These are phyloP conservation scores for Drosophila ustulata DNA, from an alignment of 2,888 invertebrate species.

Conservation along the genomic window DNA sequence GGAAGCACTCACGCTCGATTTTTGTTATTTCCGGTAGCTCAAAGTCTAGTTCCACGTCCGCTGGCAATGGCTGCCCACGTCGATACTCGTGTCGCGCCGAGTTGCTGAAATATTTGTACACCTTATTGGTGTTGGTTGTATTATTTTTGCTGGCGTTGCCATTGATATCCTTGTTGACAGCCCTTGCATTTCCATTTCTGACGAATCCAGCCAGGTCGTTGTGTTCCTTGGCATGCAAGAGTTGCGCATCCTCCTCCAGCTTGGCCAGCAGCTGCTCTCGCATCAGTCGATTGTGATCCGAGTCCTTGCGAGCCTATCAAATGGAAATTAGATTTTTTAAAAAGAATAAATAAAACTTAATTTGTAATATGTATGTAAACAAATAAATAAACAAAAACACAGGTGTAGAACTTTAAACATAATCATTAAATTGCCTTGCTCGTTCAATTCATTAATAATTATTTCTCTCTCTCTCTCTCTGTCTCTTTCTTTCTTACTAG, in stretches of 20 bases:
- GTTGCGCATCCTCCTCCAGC: slow-evolving; percentile 81
- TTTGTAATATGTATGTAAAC: background rate
- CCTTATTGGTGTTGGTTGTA: slow-evolving; percentile 73
- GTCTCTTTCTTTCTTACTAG: background rate
- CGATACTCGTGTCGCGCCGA: slow-evolving; percentile 82
- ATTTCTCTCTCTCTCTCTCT: background rate
- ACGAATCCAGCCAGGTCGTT: slow-evolving; percentile 41
- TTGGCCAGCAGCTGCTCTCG: slow-evolving; percentile 81
- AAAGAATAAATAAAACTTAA: background rate
- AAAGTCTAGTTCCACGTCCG: slow-evolving; percentile 73
- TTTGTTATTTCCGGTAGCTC: slow-evolving; percentile 72
- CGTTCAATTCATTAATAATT: background rate
- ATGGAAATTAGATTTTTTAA: background rate
- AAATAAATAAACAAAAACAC: background rate
- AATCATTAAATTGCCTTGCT: background rate
- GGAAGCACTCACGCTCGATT: slow-evolving; percentile 81
- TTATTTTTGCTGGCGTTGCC: slow-evolving; percentile 16
- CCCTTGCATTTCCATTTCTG: slow-evolving; percentile 7
- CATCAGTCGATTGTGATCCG: slow-evolving; percentile 82
- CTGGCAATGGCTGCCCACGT: slow-evolving; percentile 64
- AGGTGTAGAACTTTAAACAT: background rate
- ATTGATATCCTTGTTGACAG: slow-evolving; percentile 19
- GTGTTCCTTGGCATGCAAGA: slow-evolving; percentile 51
- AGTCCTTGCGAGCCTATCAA: slow-evolving; percentile 78
- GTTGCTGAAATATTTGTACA: slow-evolving; percentile 85